Evolutionary conservation across 2,888 invertebrate genomes (phyloP), one percentile per base, ranked within the genome.

Genomic region (Tipula confusa): DNA sequence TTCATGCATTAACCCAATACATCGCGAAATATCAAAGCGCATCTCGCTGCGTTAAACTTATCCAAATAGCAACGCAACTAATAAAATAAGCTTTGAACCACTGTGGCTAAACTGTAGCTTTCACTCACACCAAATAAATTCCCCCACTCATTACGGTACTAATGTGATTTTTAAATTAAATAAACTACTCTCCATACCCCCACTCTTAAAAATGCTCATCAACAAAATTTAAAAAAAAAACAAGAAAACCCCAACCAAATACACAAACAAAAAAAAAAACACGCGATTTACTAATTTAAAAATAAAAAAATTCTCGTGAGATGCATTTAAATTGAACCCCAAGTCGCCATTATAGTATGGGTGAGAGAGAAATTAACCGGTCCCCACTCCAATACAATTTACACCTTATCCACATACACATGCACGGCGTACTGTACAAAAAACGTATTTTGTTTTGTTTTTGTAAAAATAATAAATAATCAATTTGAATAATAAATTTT

Each of bases 401-500:
- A 64, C 64, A 64, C 64, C 64, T 64, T 24, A 48, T 24, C 2
- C 7, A 64, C 3, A 64, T 24, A 64, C 24, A 24, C 64, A 64
- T 24, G 18, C 64, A 64, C 24, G 64, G 13, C 18, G 64, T 64
- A 64, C 24, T 64, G 18, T 64, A 24, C 18, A 64, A 18, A 64
- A 64, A n/a, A n/a, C n/a, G n/a, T n/a, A n/a, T n/a, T n/a, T n/a
- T n/a, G n/a, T n/a, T 64, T 43, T 64, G 43, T 64, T 64, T 18
- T 64, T 64, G 64, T 64, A 64, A 24, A 64, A 64, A 64, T 64
- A 64, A 64, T 64, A 64, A 64, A 64, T 64, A 64, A 64, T 64
- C 24, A 9, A 64, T 64, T 64, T 64, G 9, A 64, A 64, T 64
- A 64, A 64, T 64, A 64, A 64, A 64, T 1, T 64, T 64, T 64